Evolutionary conservation across 2,113 vertebrate genomes (phyloP).

Genomic region (Oreochromis aureus): DNA sequence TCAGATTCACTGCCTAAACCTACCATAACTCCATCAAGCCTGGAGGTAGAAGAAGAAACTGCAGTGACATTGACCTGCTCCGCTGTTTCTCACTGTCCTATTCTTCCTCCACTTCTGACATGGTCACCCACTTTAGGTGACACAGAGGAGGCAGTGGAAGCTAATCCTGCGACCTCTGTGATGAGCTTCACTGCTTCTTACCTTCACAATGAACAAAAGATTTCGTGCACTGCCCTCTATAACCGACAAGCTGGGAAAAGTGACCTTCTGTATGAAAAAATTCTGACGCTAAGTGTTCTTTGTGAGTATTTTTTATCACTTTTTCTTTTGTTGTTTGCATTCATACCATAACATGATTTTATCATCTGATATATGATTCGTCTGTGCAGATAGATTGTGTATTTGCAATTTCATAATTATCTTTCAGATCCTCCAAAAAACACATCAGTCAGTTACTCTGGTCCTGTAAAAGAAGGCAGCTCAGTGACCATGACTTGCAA

Average conservation of each 20-base stretch:
- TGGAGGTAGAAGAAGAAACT: conserved; percentile 50
- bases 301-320: conserved; percentile 30
- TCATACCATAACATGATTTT: background rate
- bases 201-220: conserved; percentile 38
- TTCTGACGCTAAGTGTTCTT: conserved; percentile 26
- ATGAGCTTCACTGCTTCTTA: conserved; percentile 53
- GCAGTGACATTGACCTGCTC: conserved; percentile 44
- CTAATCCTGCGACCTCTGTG: background rate
- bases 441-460: conserved; percentile 25
- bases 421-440: conserved; percentile 61
- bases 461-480: conserved; percentile 34
- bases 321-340: background rate
- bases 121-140: conserved; percentile 48
- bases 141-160: background rate
- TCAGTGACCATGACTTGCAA: conserved; percentile 54
- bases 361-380: too few species aligned
- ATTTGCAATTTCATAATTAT: background rate
- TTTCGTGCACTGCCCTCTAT: conserved; percentile 43
- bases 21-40: background rate
- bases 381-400: background rate
- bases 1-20: conserved; percentile 42
- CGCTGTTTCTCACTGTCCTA: conserved; percentile 34
- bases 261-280: background rate
- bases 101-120: conserved; percentile 41
- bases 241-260: background rate